Evolutionary conservation across 2,888 invertebrate genomes (phyloP).

Genomic region (Sphecodes monilicornis): DNA sequence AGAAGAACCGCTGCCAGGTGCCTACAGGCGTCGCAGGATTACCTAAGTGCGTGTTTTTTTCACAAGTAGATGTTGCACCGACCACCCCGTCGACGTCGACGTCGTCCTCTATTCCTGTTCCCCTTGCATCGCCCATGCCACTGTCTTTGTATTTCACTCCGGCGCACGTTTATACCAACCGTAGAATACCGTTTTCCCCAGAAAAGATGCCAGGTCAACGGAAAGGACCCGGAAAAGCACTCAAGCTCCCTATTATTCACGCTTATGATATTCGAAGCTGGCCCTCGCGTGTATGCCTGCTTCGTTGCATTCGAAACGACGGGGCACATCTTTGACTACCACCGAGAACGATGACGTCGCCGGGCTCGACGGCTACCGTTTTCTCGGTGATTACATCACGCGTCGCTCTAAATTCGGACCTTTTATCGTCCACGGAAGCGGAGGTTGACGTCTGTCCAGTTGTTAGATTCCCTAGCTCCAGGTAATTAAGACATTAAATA

Average conservation of each 20-base stretch:
- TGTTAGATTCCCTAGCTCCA: not conserved
- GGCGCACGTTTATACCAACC: slow-evolving; percentile 38
- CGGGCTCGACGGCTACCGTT: not conserved
- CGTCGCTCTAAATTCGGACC: not conserved
- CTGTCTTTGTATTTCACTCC: slow-evolving; percentile 10
- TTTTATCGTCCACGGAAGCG: not conserved
- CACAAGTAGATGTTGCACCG: slow-evolving; percentile 30
- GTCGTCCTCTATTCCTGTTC: not conserved
- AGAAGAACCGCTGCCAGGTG: slow-evolving; percentile 72
- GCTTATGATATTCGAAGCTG: slow-evolving; percentile 49
- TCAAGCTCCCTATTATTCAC: slow-evolving; percentile 51
- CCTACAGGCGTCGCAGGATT: slow-evolving; percentile 42
- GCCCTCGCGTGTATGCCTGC: slow-evolving; percentile 16
- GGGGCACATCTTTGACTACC: not conserved
- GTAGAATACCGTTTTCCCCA: slow-evolving; percentile 39
- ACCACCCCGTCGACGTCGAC: not conserved
- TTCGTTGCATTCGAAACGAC: slow-evolving; percentile 14
- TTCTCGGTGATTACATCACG: not conserved
- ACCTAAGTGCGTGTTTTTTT: slow-evolving; percentile 40
- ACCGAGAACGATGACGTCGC: not conserved
- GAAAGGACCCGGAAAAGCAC: slow-evolving; percentile 44
- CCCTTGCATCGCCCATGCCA: not conserved
- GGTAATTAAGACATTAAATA: too few relatives aligned
- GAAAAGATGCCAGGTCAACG: slow-evolving; percentile 32
- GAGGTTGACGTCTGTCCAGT: not conserved